Evolutionary conservation across 2,797 vertebrate genomes (phyloP).

Genomic region (Synaphobranchus kaupii): DNA sequence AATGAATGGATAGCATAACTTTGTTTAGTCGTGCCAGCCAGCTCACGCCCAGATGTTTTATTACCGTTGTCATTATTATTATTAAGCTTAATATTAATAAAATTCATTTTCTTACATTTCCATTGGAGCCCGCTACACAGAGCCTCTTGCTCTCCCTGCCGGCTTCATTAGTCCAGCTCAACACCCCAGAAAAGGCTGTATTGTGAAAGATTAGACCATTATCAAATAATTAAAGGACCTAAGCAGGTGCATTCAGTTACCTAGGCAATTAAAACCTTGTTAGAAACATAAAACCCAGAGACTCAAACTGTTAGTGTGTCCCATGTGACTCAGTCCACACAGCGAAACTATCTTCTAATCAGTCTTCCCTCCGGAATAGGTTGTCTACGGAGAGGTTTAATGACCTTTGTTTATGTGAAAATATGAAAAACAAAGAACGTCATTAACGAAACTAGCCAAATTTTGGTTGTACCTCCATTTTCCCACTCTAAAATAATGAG

Average conservation of each 20-base stretch:
- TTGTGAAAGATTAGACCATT: constrained; percentile 83
- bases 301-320: constrained; percentile 62
- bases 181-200: constrained; percentile 74
- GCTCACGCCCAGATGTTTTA: neutral
- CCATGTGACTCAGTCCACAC: constrained; percentile 85
- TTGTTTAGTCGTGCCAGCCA: neutral
- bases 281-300: constrained; percentile 68
- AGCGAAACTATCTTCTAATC: constrained; percentile 87
- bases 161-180: constrained; percentile 78
- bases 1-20: neutral
- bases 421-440: constrained; percentile 45
- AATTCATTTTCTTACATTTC: constrained; percentile 45
- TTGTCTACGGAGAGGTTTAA: constrained; percentile 75
- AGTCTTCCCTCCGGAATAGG: constrained; percentile 79
- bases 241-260: constrained; percentile 75
- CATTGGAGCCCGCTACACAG: constrained; percentile 61
- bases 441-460: constrained; percentile 34
- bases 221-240: constrained; percentile 79
- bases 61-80: constrained; percentile 1
- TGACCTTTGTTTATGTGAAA: constrained; percentile 74
- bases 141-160: constrained; percentile 70
- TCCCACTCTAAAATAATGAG: constrained; percentile 25
- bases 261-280: constrained; percentile 83
- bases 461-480: constrained; percentile 26
- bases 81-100: constrained; percentile 17